Conservation (phyloP, 2,888 invertebrate species). For the Hemithea aestivaria region DNA sequence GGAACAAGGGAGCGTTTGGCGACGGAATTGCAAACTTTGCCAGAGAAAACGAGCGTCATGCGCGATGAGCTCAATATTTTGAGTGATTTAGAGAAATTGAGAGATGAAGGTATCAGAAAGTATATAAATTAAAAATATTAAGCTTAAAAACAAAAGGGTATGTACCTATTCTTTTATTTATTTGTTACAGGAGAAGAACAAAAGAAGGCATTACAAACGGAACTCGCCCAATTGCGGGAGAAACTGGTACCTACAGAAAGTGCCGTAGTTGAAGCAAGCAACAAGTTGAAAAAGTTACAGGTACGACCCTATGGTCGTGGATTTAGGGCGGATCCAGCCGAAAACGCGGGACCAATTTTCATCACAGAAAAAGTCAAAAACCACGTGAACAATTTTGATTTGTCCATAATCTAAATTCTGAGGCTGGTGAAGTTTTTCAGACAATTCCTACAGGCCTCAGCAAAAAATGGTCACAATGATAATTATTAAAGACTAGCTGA, state of each 20-base stretch:
- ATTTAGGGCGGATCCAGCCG: too few species aligned
- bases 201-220: slow-evolving; percentile 70
- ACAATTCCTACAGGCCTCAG: too few species aligned
- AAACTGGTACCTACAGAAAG: slow-evolving; percentile 68
- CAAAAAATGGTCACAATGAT: too few species aligned
- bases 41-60: slow-evolving; percentile 83
- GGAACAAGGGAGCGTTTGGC: slow-evolving; percentile 69
- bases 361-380: neutral
- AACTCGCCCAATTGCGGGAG: slow-evolving; percentile 69
- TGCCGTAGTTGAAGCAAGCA: slow-evolving; percentile 70
- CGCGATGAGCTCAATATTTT: slow-evolving; percentile 80
- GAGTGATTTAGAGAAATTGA: slow-evolving; percentile 80
- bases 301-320: slow-evolving; percentile 35
- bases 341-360: too few species aligned
- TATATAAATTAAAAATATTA: too few species aligned
- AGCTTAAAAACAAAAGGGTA: too few species aligned
- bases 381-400: too few species aligned
- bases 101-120: slow-evolving; percentile 75
- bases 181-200: slow-evolving; percentile 65
- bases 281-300: slow-evolving; percentile 75
- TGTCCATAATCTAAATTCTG: too few species aligned
- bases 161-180: too few species aligned
- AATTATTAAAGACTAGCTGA: too few species aligned
- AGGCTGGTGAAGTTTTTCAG: too few species aligned
- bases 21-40: slow-evolving; percentile 81